These are phyloP conservation scores for Eulithis testata DNA, from an alignment of 2,888 invertebrate species.

Conservation along the genomic window DNA sequence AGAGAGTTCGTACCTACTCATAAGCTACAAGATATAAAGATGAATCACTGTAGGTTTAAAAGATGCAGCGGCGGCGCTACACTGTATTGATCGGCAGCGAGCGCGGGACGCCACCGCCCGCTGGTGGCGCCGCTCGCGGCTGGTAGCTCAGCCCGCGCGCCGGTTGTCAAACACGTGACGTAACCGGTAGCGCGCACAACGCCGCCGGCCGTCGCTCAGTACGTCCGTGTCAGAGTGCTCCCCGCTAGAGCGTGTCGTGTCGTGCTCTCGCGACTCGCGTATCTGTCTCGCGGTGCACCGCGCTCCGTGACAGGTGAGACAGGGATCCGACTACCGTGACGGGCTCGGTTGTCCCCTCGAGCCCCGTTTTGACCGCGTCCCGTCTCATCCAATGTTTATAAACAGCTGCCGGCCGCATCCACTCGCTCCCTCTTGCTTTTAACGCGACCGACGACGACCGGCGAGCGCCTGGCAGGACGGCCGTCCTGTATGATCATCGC, in stretches of 20 bases:
- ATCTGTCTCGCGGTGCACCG: constrained; percentile 54
- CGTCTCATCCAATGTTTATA: constrained; percentile 78
- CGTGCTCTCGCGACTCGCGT: constrained; percentile 46
- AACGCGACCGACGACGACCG: constrained; percentile 54
- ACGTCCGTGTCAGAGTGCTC: constrained; percentile 56
- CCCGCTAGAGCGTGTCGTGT: constrained; percentile 49
- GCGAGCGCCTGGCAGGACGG: constrained; percentile 60
- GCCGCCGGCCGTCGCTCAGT: constrained; percentile 70
- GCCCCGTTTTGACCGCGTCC: constrained; percentile 32
- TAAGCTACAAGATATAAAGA: constrained; percentile 2
- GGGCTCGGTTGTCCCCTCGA: constrained; percentile 47
- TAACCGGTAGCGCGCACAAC: constrained; percentile 49
- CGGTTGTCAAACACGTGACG: constrained; percentile 42
- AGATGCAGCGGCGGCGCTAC: constrained; percentile 24
- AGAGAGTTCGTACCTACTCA: too few relatives aligned
- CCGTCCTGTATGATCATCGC: constrained; percentile 49
- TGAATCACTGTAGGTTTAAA: constrained; percentile 17
- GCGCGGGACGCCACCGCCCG: constrained; percentile 59
- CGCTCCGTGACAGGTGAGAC: constrained; percentile 67
- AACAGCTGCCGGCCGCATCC: constrained; percentile 79
- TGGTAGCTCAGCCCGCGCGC: constrained; percentile 19
- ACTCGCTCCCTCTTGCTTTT: constrained; percentile 71
- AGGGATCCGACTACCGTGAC: constrained; percentile 64
- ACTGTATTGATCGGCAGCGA: constrained; percentile 55
- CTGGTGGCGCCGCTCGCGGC: constrained; percentile 30